Percentiles rank a stretch among this genome's conserved stretches.
Evolutionary conservation across 2,888 invertebrate species (phyloP).

Genomic region (Dynastes tityus): DNA sequence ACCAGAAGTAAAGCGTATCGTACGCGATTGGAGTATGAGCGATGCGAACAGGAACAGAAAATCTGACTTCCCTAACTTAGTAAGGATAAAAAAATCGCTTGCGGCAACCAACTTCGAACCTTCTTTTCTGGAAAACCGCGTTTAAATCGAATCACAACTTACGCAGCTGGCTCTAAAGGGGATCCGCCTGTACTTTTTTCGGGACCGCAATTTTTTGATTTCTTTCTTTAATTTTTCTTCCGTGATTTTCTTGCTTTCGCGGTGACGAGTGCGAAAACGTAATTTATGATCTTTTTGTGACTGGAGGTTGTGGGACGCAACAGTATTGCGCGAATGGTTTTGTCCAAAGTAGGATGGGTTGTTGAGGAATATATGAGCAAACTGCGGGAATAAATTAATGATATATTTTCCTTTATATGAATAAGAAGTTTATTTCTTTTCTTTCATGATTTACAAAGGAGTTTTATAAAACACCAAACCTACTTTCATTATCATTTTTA

Average conservation of each 20-base stretch:
- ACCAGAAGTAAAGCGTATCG: constrained; percentile 79
- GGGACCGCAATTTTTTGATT: background rate
- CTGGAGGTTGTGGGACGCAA: no score
- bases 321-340: no score
- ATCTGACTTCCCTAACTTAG: constrained; percentile 53
- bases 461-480: no score
- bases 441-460: no score
- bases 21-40: constrained; percentile 59
- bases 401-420: no score
- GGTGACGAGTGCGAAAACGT: background rate
- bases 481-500: no score
- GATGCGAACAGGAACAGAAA: constrained; percentile 57
- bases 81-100: constrained; percentile 39
- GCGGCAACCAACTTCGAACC: background rate
- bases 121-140: background rate
- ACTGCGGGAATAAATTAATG: no score
- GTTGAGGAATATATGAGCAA: no score
- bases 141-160: background rate
- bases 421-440: no score
- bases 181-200: background rate
- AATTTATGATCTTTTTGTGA: background rate
- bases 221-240: constrained; percentile 16
- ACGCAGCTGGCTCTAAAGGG: background rate
- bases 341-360: no score
- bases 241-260: background rate